phyloP scores from a whole-genome alignment of 2,797 vertebrate species.

The Heterohyrax brucei region DNA sequence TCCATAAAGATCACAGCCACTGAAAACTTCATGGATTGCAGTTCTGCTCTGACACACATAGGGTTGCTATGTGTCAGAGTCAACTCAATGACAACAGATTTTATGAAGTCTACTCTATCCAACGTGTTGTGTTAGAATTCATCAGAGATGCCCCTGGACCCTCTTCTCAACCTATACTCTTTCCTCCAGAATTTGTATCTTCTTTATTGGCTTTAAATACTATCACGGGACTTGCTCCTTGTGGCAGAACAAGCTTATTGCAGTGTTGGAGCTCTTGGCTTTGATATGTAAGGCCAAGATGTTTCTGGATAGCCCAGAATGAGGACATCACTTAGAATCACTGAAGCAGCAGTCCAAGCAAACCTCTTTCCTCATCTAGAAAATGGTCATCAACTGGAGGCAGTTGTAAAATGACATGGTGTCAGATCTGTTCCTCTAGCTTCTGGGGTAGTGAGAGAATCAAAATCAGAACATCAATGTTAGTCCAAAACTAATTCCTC shows the following conservation, averaged over 20 bases:
- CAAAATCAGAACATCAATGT: not conserved
- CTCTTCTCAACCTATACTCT: not conserved
- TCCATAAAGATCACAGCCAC: not conserved
- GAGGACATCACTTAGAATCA: not conserved
- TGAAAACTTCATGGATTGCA: not conserved
- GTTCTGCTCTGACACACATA: not conserved
- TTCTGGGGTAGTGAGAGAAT: not conserved
- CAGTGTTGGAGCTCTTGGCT: not conserved
- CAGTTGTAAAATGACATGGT: not conserved
- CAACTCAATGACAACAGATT: not conserved
- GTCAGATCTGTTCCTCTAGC: not conserved
- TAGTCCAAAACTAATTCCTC: not conserved
- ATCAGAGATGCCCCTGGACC: not conserved
- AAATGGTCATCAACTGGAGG: not conserved
- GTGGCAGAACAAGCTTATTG: not conserved
- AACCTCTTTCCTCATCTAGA: not conserved
- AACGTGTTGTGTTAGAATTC: not conserved
- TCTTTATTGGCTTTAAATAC: slow-evolving; percentile 18
- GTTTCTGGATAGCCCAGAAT: not conserved
- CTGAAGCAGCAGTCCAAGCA: not conserved
- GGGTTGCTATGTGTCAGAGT: not conserved
- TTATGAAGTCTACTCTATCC: not conserved
- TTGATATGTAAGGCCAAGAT: not conserved
- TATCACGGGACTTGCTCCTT: not conserved
- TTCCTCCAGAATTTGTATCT: not conserved